A percentile compares a stretch with the other conserved stretches of the same genome.
Evolutionary conservation across 2,888 invertebrate species (phyloP).

Genomic region (Pomacea canaliculata): DNA sequence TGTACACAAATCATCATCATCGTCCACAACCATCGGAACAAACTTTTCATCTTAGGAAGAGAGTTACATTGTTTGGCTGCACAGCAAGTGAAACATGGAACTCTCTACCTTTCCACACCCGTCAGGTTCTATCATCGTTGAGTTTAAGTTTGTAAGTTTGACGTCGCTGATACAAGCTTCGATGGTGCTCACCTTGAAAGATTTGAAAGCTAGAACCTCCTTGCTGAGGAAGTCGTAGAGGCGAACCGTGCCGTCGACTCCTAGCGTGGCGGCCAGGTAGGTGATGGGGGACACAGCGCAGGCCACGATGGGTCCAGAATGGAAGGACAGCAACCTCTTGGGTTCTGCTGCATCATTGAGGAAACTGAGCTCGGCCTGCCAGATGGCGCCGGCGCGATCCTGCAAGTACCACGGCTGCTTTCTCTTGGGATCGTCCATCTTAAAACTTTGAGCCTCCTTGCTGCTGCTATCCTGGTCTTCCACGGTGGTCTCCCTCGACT

Average conservation of each 20-base stretch:
- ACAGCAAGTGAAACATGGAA: too few relatives aligned
- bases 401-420: conserved; percentile 31
- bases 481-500: background rate
- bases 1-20: too few relatives aligned
- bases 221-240: conserved; percentile 28
- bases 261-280: conserved; percentile 29
- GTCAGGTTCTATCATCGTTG: too few relatives aligned
- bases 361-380: conserved; percentile 33
- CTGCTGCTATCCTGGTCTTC: too few relatives aligned
- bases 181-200: background rate
- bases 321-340: conserved; percentile 11
- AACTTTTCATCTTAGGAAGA: too few relatives aligned
- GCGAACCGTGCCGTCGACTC: conserved; percentile 28
- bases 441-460: background rate
- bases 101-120: too few relatives aligned
- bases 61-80: too few relatives aligned
- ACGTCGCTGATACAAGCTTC: too few relatives aligned
- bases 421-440: background rate
- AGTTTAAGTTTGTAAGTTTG: too few relatives aligned
- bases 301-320: conserved; percentile 29
- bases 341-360: conserved; percentile 16
- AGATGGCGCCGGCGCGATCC: conserved; percentile 33
- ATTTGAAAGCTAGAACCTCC: conserved; percentile 21
- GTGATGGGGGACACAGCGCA: conserved; percentile 16
- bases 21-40: too few relatives aligned